These are phyloP conservation scores for Glossophaga mutica DNA, from an alignment of 2,797 vertebrate species.

Conservation along the genomic window DNA sequence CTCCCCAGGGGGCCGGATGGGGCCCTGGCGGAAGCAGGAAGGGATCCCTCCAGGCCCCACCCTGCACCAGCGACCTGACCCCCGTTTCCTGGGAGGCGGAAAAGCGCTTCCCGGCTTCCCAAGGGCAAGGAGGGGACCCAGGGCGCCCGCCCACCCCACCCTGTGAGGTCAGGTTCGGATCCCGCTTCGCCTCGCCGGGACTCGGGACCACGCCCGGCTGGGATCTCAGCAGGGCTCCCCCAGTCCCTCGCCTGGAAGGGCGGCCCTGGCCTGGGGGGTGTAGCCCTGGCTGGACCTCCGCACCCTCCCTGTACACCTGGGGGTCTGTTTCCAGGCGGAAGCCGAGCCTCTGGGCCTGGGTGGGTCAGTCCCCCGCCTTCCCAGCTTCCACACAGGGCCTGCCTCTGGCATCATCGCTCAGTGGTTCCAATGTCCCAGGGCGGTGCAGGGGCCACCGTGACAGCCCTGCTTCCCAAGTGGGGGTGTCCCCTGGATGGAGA, in stretches of 20 bases:
- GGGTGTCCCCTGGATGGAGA: not conserved
- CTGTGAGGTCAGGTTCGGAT: not conserved
- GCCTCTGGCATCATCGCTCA: accelerated
- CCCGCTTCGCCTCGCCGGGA: not conserved
- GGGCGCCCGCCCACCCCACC: accelerated
- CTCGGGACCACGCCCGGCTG: not conserved
- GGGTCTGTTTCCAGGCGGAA: not conserved
- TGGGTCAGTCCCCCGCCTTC: accelerated
- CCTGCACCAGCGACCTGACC: accelerated
- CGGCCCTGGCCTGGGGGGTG: accelerated
- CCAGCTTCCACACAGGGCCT: accelerated
- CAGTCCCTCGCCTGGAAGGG: accelerated
- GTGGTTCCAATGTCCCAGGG: not conserved
- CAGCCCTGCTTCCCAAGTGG: not conserved
- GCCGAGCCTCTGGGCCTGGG: not conserved
- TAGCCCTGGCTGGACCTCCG: not conserved
- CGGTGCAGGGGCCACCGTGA: accelerated
- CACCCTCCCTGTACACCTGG: not conserved
- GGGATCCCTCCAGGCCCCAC: not conserved
- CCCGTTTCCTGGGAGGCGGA: not conserved
- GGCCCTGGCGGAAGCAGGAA: not conserved
- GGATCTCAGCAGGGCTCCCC: not conserved
- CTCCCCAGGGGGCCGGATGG: not conserved
- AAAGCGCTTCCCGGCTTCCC: not conserved
- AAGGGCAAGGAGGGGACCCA: accelerated